Conservation (phyloP, 2,888 invertebrate genomes). For the Villa cingulata region DNA sequence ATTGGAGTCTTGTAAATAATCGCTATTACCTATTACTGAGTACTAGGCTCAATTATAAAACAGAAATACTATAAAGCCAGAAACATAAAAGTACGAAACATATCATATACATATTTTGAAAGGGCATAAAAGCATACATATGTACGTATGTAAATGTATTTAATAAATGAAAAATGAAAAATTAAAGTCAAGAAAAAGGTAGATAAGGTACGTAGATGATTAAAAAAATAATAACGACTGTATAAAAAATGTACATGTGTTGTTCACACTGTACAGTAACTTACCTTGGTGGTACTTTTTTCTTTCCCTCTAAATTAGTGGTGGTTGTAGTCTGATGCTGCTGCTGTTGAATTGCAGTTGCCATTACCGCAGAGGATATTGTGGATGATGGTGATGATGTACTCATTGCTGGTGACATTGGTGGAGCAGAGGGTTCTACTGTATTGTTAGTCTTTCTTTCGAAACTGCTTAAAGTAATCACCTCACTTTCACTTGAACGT, state of each 20-base stretch:
- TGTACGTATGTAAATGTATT: too few relatives aligned
- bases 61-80: too few relatives aligned
- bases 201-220: background rate
- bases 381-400: slow-evolving; percentile 15
- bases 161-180: background rate
- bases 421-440: slow-evolving; percentile 29
- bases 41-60: too few relatives aligned
- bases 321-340: slow-evolving; percentile 18
- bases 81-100: too few relatives aligned
- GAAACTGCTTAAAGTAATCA: slow-evolving; percentile 20
- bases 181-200: too few relatives aligned
- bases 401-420: slow-evolving; percentile 28
- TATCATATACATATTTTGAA: too few relatives aligned
- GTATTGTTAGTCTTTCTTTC: slow-evolving; percentile 18
- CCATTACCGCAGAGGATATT: slow-evolving; percentile 16
- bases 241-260: too few relatives aligned
- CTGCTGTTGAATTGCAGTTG: slow-evolving; percentile 17
- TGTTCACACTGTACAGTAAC: slow-evolving; percentile 13
- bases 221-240: background rate
- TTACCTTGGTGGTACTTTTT: slow-evolving; percentile 53
- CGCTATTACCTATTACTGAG: too few relatives aligned
- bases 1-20: too few relatives aligned
- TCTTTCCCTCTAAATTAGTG: slow-evolving; percentile 41
- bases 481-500: slow-evolving; percentile 15
- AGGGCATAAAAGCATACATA: background rate